Evolutionary conservation across 2,797 vertebrate species (phyloP).

Genomic region (Lepus townsendii): DNA sequence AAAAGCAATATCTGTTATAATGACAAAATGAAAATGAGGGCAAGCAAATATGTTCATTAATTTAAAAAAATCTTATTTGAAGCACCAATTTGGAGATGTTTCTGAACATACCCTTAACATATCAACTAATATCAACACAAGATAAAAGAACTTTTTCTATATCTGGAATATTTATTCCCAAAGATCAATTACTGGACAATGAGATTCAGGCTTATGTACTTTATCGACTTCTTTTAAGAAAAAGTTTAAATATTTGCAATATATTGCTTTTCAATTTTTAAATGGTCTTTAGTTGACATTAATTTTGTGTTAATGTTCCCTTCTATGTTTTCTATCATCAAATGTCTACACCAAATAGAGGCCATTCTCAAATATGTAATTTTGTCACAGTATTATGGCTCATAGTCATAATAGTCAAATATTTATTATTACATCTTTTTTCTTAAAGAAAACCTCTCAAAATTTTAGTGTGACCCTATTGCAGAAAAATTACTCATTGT

Average conservation of each 20-base stretch:
- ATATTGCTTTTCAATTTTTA: not conserved
- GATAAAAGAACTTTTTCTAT: conserved; percentile 28
- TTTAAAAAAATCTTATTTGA: conserved; percentile 30
- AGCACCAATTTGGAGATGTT: not conserved
- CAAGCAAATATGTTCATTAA: conserved; percentile 1
- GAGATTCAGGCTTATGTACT: not conserved
- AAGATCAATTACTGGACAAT: not conserved
- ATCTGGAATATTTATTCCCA: not conserved
- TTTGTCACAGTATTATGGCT: conserved; percentile 19
- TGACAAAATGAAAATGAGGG: not conserved
- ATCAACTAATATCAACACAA: not conserved
- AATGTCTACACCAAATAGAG: conserved; percentile 6
- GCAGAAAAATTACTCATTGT: conserved; percentile 5
- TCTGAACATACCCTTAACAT: not conserved
- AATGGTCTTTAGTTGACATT: not conserved
- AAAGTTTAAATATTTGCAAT: not conserved
- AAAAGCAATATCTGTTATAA: not conserved
- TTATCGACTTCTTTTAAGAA: conserved; percentile 5
- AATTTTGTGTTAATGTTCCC: not conserved
- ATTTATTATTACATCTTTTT: conserved; percentile 26
- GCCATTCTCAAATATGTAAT: conserved; percentile 24
- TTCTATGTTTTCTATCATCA: conserved; percentile 29
- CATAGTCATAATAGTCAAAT: not conserved
- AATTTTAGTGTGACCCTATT: not conserved
- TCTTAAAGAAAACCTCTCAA: not conserved